Base-by-base conservation (phyloP, 1,140 invertebrate species). In the Macrostomum lignano region DNA sequence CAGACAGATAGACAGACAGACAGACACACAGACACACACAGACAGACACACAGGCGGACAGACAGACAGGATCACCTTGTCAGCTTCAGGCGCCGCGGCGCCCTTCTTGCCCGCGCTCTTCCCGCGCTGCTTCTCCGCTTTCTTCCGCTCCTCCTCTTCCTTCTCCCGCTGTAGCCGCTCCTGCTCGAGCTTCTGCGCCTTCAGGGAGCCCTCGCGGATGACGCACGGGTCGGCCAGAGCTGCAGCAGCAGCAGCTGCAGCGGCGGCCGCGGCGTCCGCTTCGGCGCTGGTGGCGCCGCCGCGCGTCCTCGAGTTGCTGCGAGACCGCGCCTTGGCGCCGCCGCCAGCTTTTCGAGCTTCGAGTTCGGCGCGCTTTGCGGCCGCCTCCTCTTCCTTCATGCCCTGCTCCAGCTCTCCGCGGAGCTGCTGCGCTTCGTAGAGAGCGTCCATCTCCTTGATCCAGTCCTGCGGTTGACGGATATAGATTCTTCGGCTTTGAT, bases 371-470 rank as follows among this genome's bases (percentile, higher is more conserved):
- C 41, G 36, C 25, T 44, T 43, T 6, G 38, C 33, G 6, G 45
- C 45, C 9, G 37, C 40, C 21, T 47, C 46, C 6, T 49, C 48
- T 21, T 54, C 51, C 21, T 36, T 35, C 11, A 38, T 25, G 25
- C 52, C 43, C 21, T 45, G 46, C 17, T 48, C 45, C 1, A 53
- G 44, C 37, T 58, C 53, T 22, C 41, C 25, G 3, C 42, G 42
- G 14, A 55, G 36, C 3, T 49, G 21, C 11, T 40, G 22, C 5
- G 51, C 55, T 36, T 52, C 43, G 23, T 56, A 57, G 25, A 49
- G 51, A 6, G 51, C 51, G 24, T 58, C 53, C 34, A 55, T 47
- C 15, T 46, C 49, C 28, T 46, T 43, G 9, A 43, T 43, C 52
- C 53, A 58, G 14, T 49, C 47, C 10, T 14, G 15, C 14, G n/a